Evolutionary conservation across 2,113 vertebrate genomes (phyloP).

Genomic region (Aythya baeri): DNA sequence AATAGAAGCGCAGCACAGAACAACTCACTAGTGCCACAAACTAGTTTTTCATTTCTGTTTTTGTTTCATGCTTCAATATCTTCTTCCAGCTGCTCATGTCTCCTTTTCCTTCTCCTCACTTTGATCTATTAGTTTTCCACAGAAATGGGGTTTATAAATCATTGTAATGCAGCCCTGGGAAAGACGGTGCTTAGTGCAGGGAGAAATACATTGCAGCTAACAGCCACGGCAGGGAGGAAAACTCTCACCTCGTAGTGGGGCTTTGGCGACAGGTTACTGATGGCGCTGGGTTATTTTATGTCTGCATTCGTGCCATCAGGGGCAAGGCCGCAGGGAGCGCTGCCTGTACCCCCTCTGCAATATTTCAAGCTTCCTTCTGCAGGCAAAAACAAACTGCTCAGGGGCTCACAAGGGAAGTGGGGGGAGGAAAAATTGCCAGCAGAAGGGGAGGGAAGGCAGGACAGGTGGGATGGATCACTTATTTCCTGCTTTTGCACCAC

Average conservation of each 20-base stretch:
- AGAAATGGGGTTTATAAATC: constrained; percentile 87
- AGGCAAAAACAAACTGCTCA: constrained; percentile 63
- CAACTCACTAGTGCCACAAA: constrained; percentile 63
- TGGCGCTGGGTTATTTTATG: constrained; percentile 81
- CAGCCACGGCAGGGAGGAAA: constrained; percentile 81
- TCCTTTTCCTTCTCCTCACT: constrained; percentile 73
- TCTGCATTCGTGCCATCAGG: constrained; percentile 73
- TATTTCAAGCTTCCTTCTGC: constrained; percentile 79
- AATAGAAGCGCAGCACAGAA: constrained; percentile 54
- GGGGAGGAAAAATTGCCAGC: not conserved
- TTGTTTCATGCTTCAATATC: constrained; percentile 77
- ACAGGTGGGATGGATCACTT: not conserved
- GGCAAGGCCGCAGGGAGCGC: constrained; percentile 76
- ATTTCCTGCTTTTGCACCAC: not conserved
- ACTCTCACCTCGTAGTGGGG: constrained; percentile 70
- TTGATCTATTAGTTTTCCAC: constrained; percentile 86
- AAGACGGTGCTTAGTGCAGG: constrained; percentile 84
- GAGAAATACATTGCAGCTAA: constrained; percentile 82
- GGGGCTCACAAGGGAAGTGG: constrained; percentile 44
- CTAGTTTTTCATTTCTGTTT: constrained; percentile 82
- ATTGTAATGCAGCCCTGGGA: constrained; percentile 82
- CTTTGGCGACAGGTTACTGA: constrained; percentile 82
- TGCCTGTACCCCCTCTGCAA: constrained; percentile 59
- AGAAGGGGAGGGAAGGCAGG: not conserved
- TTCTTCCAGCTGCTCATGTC: constrained; percentile 77